phyloP scores from a whole-genome alignment of 2,113 vertebrate species.

The Tauraco erythrolophus region DNA sequence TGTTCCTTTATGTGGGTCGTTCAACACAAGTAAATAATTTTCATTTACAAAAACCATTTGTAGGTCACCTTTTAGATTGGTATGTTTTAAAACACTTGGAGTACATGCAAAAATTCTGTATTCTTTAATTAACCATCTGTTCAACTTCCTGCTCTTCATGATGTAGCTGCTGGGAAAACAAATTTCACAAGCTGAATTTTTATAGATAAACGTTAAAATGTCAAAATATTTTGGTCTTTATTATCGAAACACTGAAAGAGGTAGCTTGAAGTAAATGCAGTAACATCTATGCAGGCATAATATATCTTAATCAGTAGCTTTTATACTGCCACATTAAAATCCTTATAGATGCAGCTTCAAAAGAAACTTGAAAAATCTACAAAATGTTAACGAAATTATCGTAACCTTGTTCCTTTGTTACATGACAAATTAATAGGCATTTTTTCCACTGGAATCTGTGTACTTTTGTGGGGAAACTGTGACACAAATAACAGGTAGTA shows the following conservation, averaged over 20 bases:
- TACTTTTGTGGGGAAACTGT: background rate
- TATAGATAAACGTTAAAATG: background rate
- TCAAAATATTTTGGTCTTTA: background rate
- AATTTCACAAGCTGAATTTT: background rate
- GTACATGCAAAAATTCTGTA: background rate
- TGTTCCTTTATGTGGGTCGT: background rate
- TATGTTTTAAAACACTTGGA: slow-evolving; percentile 6
- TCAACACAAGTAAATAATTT: background rate
- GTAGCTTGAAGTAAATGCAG: background rate
- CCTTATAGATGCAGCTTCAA: background rate
- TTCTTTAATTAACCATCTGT: slow-evolving; percentile 25
- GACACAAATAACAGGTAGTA: background rate
- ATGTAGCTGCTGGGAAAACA: background rate
- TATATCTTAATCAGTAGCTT: background rate
- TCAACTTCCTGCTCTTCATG: background rate
- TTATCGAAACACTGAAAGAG: background rate
- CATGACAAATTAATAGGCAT: background rate
- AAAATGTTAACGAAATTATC: background rate
- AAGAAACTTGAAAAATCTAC: background rate
- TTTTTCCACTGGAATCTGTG: background rate
- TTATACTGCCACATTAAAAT: background rate
- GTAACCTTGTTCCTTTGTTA: background rate
- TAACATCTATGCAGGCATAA: background rate
- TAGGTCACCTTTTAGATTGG: background rate
- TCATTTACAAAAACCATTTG: background rate